phyloP scores from a whole-genome alignment of 2,888 invertebrate species.

The Drosophila bunnanda region DNA sequence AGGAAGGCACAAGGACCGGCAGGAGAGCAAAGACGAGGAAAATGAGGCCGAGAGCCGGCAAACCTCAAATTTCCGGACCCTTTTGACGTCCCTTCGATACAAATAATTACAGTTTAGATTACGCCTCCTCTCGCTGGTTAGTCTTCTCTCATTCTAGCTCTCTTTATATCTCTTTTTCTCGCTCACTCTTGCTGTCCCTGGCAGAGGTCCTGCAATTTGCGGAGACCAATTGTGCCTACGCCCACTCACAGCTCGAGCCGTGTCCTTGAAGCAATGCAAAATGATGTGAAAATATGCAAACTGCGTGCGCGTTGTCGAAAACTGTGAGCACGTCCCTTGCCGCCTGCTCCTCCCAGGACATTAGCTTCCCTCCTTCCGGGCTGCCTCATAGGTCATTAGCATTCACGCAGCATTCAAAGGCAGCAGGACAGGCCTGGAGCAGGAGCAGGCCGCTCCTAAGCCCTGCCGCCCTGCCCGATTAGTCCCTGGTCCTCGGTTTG shows the following conservation, averaged over 20 bases:
- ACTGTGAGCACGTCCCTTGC: constrained; percentile 38
- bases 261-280: constrained; percentile 46
- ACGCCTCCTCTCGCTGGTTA: neutral
- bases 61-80: constrained; percentile 27
- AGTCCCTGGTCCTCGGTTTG: constrained; percentile 1
- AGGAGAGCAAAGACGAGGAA: neutral
- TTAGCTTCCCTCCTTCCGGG: constrained; percentile 1
- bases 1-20: neutral
- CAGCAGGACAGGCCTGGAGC: neutral
- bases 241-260: neutral
- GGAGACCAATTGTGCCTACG: neutral
- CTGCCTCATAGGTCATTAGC: constrained; percentile 53
- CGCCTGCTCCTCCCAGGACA: neutral
- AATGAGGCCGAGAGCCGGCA: neutral
- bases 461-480: constrained; percentile 19
- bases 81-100: constrained; percentile 20
- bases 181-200: neutral
- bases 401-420: constrained; percentile 41
- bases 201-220: constrained; percentile 24
- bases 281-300: constrained; percentile 71
- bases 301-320: constrained; percentile 60
- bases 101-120: constrained; percentile 54
- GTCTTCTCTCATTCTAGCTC: neutral
- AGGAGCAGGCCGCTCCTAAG: neutral
- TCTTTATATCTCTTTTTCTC: neutral